A percentile compares a stretch with the other conserved stretches of the same genome.
phyloP scores from a whole-genome alignment of 1,140 invertebrate species.

The Lepidostoma basale region DNA sequence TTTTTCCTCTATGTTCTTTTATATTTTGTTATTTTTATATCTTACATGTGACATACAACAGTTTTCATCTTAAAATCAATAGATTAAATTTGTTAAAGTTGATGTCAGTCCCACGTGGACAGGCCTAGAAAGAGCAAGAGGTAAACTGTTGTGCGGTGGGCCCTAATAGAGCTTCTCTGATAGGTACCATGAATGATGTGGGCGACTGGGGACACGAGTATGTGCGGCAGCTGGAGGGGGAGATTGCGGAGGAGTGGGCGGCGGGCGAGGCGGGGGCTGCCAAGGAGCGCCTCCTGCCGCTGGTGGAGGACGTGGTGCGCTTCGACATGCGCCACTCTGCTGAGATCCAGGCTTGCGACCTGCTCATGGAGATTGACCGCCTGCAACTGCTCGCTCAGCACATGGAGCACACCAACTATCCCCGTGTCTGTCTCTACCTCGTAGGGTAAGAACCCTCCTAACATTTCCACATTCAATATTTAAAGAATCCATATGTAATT shows the following conservation, averaged over 20 bases:
- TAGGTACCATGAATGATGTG: conserved; percentile 79
- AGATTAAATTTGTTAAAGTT: too few relatives aligned
- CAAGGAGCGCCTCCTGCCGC: conserved; percentile 70
- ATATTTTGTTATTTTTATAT: too few relatives aligned
- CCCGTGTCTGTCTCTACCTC: conserved; percentile 94
- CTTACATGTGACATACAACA: too few relatives aligned
- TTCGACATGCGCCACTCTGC: conserved; percentile 99
- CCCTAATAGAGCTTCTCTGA: too few relatives aligned
- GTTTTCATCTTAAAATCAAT: too few relatives aligned
- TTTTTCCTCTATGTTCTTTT: too few relatives aligned
- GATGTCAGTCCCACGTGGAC: too few relatives aligned
- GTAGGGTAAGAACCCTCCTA: conserved; percentile 74
- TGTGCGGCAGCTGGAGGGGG: conserved; percentile 91
- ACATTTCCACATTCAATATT: too few relatives aligned
- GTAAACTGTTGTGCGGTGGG: too few relatives aligned
- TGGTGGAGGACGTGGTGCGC: conserved; percentile 89
- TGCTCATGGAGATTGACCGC: conserved; percentile 97
- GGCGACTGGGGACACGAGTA: conserved; percentile 99
- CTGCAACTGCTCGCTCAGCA: conserved; percentile 89
- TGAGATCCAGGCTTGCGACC: conserved; percentile 98
- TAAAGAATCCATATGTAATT: too few relatives aligned
- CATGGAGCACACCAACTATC: conserved; percentile 92
- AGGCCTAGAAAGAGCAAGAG: too few relatives aligned
- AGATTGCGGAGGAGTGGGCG: conserved; percentile 93
- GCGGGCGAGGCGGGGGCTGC: conserved; percentile 68